Evolutionary conservation across 2,113 vertebrate genomes (phyloP).

Genomic region (Himantopus leucocephalus): DNA sequence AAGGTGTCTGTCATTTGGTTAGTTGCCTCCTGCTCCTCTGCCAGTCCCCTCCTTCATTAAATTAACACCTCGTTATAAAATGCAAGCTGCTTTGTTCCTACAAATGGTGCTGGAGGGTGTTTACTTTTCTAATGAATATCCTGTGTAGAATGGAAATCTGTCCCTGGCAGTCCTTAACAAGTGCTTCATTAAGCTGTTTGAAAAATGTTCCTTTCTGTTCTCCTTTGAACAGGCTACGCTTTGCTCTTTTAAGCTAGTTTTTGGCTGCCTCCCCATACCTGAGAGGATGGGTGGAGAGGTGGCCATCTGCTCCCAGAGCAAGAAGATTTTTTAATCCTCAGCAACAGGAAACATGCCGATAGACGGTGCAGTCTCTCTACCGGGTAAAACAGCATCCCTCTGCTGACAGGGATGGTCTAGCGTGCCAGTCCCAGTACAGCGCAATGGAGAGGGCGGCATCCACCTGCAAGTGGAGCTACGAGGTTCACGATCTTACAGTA

Average conservation of each 20-base stretch:
- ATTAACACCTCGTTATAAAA: conserved; percentile 61
- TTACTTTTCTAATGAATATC: conserved; percentile 63
- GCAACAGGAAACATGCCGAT: background rate
- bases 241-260: conserved; percentile 52
- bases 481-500: fast-evolving
- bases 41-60: conserved; percentile 39
- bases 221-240: conserved; percentile 53
- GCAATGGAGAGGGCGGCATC: fast-evolving
- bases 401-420: background rate
- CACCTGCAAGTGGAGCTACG: fast-evolving
- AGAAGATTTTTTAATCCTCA: background rate
- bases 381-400: background rate
- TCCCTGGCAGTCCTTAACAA: conserved; percentile 67
- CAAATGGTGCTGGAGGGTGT: conserved; percentile 49
- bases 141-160: conserved; percentile 60
- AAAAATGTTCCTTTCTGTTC: conserved; percentile 58
- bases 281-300: conserved; percentile 55
- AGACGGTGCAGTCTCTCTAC: background rate
- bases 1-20: background rate
- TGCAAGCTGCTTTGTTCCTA: conserved; percentile 49
- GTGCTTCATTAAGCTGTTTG: conserved; percentile 54
- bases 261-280: conserved; percentile 53
- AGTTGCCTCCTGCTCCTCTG: background rate
- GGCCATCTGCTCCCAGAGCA: conserved; percentile 47
- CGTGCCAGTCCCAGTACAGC: fast-evolving